A percentile compares a stretch with the other conserved stretches of the same genome.
These are phyloP conservation scores for human DNA, from an alignment of 2,113 vertebrate genomes.

Conservation along the genomic window DNA sequence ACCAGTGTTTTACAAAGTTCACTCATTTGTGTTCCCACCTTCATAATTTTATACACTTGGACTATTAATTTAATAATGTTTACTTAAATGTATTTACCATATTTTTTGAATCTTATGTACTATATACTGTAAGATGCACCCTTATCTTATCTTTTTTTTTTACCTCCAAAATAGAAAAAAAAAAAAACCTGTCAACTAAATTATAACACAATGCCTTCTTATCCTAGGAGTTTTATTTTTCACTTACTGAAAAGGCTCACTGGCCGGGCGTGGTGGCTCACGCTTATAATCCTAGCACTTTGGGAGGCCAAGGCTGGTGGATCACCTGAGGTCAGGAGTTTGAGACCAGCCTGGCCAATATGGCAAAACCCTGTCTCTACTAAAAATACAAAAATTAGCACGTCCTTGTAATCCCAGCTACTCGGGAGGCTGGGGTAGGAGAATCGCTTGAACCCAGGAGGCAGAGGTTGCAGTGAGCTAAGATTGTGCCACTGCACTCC, in stretches of 20 bases:
- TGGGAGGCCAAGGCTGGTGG: no score
- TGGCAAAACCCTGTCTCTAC: no score
- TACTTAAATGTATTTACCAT: background rate
- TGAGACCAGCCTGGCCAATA: no score
- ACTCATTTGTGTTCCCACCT: background rate
- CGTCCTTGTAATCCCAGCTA: no score
- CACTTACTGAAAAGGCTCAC: background rate
- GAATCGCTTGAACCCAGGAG: no score
- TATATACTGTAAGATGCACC: background rate
- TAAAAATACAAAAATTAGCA: no score
- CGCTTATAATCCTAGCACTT: no score
- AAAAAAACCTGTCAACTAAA: background rate
- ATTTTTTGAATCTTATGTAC: background rate
- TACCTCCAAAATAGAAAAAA: background rate
- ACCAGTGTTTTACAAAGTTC: background rate
- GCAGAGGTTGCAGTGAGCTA: no score
- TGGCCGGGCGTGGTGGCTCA: background rate
- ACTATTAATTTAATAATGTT: background rate
- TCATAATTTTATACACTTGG: background rate
- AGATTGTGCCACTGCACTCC: no score
- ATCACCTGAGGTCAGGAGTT: no score
- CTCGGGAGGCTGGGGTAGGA: no score
- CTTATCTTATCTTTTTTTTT: conserved; percentile 2
- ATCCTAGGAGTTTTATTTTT: conserved; percentile 1
- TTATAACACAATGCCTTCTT: background rate